phyloP scores from a whole-genome alignment of 1,140 invertebrate genomes.

The Globodera rostochiensis region DNA sequence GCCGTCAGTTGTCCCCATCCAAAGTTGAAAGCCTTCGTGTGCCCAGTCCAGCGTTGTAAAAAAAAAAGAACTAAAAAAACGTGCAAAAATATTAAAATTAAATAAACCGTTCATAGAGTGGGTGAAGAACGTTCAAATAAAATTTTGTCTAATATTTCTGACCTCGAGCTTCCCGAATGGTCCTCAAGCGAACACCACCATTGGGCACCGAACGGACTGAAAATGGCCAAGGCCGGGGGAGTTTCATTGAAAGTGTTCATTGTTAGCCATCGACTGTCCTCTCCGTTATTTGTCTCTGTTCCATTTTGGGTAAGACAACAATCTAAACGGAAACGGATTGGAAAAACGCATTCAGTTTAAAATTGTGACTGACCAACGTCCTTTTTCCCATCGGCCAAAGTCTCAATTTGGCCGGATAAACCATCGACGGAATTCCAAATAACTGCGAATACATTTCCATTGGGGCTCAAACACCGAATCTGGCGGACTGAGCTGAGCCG shows the following conservation, averaged over 20 bases:
- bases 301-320: background rate
- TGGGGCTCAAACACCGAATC: conserved; percentile 52
- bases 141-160: background rate
- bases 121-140: background rate
- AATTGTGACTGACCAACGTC: no score
- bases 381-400: no score
- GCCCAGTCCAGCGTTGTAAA: conserved; percentile 79
- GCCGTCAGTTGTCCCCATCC: conserved; percentile 74
- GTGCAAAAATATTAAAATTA: no score
- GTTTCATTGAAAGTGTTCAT: conserved; percentile 2
- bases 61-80: background rate
- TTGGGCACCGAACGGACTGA: conserved; percentile 63
- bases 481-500: conserved; percentile 45
- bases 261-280: background rate
- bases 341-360: no score
- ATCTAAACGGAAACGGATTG: background rate
- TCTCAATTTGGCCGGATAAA: background rate
- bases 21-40: conserved; percentile 95
- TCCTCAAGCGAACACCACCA: conserved; percentile 62
- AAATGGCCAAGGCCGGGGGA: conserved; percentile 59
- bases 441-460: conserved; percentile 58
- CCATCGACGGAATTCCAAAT: conserved; percentile 47
- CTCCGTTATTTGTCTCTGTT: background rate
- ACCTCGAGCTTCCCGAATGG: conserved; percentile 17
- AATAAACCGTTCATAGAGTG: background rate